Evolutionary conservation across 2,113 vertebrate genomes (phyloP).

Genomic region (Aramus guarauna): DNA sequence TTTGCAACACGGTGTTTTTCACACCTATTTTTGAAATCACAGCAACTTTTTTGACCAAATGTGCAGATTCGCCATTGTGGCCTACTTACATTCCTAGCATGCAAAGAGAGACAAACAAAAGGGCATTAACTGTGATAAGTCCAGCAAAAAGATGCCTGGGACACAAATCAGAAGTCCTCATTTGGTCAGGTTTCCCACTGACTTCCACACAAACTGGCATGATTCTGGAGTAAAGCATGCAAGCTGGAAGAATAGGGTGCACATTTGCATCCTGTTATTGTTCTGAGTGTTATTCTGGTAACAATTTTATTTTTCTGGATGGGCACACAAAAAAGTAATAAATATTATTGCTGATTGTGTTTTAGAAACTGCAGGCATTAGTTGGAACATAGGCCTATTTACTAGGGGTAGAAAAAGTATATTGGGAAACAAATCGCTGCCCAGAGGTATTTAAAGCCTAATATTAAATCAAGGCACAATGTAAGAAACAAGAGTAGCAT

Average conservation of each 20-base stretch:
- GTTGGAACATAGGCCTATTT: background rate
- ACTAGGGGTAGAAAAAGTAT: background rate
- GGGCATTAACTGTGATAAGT: background rate
- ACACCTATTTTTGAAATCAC: background rate
- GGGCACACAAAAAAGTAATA: background rate
- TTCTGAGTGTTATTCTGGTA: background rate
- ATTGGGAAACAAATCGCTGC: background rate
- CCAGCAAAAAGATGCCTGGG: background rate
- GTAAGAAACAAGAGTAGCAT: background rate
- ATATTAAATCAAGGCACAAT: background rate
- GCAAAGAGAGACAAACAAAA: background rate
- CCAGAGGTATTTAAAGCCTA: constrained; percentile 11
- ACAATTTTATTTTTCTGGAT: constrained; percentile 29
- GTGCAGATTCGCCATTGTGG: background rate
- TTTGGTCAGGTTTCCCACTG: background rate
- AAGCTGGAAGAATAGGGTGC: background rate
- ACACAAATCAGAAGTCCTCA: background rate
- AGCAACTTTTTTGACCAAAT: background rate
- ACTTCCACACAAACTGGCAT: background rate
- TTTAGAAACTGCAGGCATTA: background rate
- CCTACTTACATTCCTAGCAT: background rate
- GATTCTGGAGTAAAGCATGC: background rate
- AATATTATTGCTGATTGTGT: background rate
- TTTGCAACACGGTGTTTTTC: background rate
- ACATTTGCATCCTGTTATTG: constrained; percentile 6